Conservation (phyloP, 2,888 invertebrate genomes). For the Blastobasis lacticolella region DNA sequence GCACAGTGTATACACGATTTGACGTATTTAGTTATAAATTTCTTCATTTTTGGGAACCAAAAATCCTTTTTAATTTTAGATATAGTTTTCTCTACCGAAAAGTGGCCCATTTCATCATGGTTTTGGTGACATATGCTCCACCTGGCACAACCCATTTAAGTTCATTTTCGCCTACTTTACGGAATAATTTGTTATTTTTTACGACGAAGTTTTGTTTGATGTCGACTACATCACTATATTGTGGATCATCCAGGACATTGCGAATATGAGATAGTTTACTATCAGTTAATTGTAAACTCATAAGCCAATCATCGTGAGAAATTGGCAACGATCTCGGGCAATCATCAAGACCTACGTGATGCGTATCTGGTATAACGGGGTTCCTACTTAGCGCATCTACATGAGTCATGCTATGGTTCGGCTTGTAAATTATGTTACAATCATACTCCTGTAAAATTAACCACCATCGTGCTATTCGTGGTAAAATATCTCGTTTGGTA, state of each 20-base stretch:
- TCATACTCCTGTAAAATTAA: slow-evolving; percentile 23
- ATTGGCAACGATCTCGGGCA: slow-evolving; percentile 4
- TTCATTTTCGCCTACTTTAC: too few relatives aligned
- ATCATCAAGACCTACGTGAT: slow-evolving; percentile 6
- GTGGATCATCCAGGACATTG: too few relatives aligned
- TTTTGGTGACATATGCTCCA: too few relatives aligned
- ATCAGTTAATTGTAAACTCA: too few relatives aligned
- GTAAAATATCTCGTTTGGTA: slow-evolving; percentile 4
- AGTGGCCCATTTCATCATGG: too few relatives aligned
- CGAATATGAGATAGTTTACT: too few relatives aligned
- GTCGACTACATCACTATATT: not conserved
- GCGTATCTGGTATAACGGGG: not conserved
- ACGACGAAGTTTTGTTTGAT: too few relatives aligned
- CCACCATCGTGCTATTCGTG: slow-evolving; percentile 20
- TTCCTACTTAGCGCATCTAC: slow-evolving; percentile 7
- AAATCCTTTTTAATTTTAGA: too few relatives aligned
- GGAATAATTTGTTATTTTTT: too few relatives aligned
- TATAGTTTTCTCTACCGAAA: too few relatives aligned
- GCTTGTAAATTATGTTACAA: slow-evolving; percentile 18
- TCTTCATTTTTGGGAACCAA: not conserved
- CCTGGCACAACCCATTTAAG: too few relatives aligned
- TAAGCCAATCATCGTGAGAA: too few relatives aligned
- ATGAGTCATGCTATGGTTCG: slow-evolving; percentile 5
- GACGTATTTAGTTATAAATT: slow-evolving; percentile 5
- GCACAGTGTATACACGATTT: slow-evolving; percentile 2